These are phyloP conservation scores for Sarcophaga rosellei DNA, from an alignment of 2,888 invertebrate genomes.

Conservation along the genomic window DNA sequence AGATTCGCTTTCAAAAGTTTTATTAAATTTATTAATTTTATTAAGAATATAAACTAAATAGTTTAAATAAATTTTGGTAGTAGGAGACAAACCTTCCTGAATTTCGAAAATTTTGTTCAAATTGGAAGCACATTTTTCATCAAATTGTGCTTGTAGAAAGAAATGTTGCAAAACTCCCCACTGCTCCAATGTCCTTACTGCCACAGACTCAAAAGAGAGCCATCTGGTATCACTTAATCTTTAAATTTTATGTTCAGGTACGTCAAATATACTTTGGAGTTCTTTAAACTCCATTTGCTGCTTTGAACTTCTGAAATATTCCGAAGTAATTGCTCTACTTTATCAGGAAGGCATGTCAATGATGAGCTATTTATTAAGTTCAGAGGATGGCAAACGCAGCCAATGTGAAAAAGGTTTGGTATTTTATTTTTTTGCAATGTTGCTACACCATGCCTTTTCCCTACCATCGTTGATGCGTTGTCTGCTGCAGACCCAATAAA, in stretches of 20 bases:
- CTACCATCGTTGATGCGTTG: neutral
- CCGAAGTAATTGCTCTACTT: too few species aligned
- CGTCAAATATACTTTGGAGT: neutral
- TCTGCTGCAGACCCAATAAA: neutral
- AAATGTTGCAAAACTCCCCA: conserved; percentile 8
- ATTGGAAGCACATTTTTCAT: conserved; percentile 1
- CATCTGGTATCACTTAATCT: conserved; percentile 7
- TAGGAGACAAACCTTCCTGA: too few species aligned
- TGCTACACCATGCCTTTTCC: conserved; percentile 76
- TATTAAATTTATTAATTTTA: conserved; percentile 39
- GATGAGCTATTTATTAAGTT: too few species aligned
- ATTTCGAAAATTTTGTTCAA: neutral
- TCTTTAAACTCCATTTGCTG: too few species aligned
- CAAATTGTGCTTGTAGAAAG: conserved; percentile 6
- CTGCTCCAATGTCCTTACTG: too few species aligned
- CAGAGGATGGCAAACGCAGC: too few species aligned
- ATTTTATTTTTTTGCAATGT: conserved; percentile 24
- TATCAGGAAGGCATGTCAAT: too few species aligned
- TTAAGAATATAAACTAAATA: conserved; percentile 39
- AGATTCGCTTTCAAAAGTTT: conserved; percentile 37
- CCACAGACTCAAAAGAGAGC: neutral
- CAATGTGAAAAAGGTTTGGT: neutral
- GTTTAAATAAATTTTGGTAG: conserved; percentile 50
- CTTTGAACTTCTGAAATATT: too few species aligned
- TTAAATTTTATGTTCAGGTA: neutral